phyloP scores from a whole-genome alignment of 1,140 invertebrate species.

The Cheumatopsyche charites region DNA sequence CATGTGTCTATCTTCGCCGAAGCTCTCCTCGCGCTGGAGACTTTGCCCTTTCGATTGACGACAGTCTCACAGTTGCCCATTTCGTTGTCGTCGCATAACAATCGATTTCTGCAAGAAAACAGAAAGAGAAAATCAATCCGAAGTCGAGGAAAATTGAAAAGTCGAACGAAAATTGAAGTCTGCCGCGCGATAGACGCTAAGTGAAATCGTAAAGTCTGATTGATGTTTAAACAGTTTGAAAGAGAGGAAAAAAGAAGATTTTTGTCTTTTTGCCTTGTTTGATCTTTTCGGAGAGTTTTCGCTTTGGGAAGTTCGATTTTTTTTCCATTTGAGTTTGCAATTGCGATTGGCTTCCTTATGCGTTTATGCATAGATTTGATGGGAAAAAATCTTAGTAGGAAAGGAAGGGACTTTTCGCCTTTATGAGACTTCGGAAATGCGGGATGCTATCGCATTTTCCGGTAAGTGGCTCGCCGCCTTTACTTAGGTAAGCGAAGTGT shows the following conservation, averaged over 20 bases:
- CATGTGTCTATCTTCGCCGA: slow-evolving; percentile 9
- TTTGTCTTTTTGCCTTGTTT: not conserved
- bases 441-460: too few relatives aligned
- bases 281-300: not conserved
- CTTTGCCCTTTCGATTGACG: not conserved
- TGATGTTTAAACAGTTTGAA: slow-evolving; percentile 15
- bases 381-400: too few relatives aligned
- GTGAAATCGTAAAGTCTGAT: slow-evolving; percentile 20
- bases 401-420: too few relatives aligned
- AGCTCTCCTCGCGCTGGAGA: not conserved
- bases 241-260: not conserved
- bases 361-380: too few relatives aligned
- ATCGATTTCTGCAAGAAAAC: not conserved
- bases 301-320: not conserved
- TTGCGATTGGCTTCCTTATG: too few relatives aligned
- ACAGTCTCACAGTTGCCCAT: slow-evolving; percentile 14
- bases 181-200: slow-evolving; percentile 7
- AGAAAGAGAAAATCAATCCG: not conserved
- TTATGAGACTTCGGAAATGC: too few relatives aligned
- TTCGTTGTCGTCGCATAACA: slow-evolving; percentile 9
- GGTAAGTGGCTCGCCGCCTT: too few relatives aligned
- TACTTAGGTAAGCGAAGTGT: too few relatives aligned
- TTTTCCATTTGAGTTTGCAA: not conserved
- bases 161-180: not conserved
- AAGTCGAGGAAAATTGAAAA: too few relatives aligned